Evolutionary conservation across 2,113 vertebrate genomes (phyloP).

Genomic region (Drymodes brunneopygia): DNA sequence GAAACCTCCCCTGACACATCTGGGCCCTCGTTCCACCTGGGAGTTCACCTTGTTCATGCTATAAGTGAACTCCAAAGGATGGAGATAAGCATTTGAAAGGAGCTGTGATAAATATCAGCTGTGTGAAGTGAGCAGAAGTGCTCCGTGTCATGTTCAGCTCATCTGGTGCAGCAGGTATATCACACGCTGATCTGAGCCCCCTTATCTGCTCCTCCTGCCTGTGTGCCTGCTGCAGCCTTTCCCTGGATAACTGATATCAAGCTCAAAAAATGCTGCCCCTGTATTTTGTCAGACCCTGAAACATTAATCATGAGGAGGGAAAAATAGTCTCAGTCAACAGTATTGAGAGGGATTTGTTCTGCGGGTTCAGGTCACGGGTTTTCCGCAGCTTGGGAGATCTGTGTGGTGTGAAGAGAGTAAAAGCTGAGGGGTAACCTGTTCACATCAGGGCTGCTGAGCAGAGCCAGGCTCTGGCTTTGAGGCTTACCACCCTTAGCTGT

Average conservation of each 20-base stretch:
- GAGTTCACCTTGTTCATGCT: background rate
- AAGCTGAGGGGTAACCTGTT: background rate
- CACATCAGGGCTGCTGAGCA: background rate
- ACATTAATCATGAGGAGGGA: slow-evolving; percentile 33
- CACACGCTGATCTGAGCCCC: background rate
- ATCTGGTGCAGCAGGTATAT: background rate
- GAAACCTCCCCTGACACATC: slow-evolving; percentile 5
- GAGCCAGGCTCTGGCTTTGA: background rate
- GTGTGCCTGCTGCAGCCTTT: slow-evolving; percentile 9
- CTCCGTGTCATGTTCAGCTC: background rate
- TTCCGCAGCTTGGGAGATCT: background rate
- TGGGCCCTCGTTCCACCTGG: background rate
- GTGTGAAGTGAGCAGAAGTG: slow-evolving; percentile 36
- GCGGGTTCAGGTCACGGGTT: background rate
- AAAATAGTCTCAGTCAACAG: slow-evolving; percentile 30
- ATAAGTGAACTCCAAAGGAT: slow-evolving; percentile 12
- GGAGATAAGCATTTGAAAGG: slow-evolving; percentile 54
- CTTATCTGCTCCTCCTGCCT: background rate
- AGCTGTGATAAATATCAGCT: slow-evolving; percentile 46
- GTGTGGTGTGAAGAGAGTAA: background rate
- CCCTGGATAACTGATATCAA: slow-evolving; percentile 36
- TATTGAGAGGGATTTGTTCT: background rate
- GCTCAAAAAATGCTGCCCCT: slow-evolving; percentile 50
- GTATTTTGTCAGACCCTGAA: slow-evolving; percentile 33
- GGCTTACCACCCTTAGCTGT: background rate